Base-by-base conservation (phyloP, 2,113 vertebrate genomes). In the Cyphomyrus plagiostoma region DNA sequence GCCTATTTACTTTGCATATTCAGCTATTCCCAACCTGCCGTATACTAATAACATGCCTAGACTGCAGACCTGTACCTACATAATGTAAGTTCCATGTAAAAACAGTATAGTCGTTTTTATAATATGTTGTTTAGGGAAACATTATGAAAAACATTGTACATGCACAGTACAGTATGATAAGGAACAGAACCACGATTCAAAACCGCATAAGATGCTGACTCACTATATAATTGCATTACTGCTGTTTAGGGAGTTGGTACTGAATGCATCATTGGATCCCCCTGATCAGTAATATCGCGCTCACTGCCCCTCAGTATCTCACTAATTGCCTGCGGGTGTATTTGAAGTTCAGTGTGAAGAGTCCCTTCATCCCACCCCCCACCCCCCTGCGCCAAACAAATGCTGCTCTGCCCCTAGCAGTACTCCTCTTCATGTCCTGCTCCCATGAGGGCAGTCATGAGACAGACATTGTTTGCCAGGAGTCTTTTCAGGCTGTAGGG, bases 341-440 rank as follows among this genome's bases (percentile, higher is more conserved):
- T 82, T 84, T 62, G 39, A 84, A 58, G 39, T 84, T 58, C 49
- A 11, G 7, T 89, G 21, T 46, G 80, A 62, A 17, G 23, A 35
- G 50, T 23, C 50, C 80, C 45, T 46, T 58, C 19, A 35, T 30
- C 30, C 30, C 26, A 0, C 48, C 50, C 50, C 50, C 15, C 70
- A 9, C 39, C 70, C 84, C 3, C 74, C 39, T 56, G 74, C 3
- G 7, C 74, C 56, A 82, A 53, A 26, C 88, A 89, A 88, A 88
- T 85, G 83, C 45, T 86, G 45, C 77, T 70, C 82, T 70, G 82
- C 85, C 48, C 66, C 45, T 6, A 46, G 89, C 53, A 19, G 30
- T 66, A 45, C 49, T 45, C 35, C 82, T 90, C 83, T 91, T 90
- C 86, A 89, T 90, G 85, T 86, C 89, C 87, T 89, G 86, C 53